Percentiles rank a stretch among this genome's conserved stretches.
These are phyloP conservation scores for Poicephalus meyeri DNA, from an alignment of 2,113 vertebrate species.

Conservation along the genomic window DNA sequence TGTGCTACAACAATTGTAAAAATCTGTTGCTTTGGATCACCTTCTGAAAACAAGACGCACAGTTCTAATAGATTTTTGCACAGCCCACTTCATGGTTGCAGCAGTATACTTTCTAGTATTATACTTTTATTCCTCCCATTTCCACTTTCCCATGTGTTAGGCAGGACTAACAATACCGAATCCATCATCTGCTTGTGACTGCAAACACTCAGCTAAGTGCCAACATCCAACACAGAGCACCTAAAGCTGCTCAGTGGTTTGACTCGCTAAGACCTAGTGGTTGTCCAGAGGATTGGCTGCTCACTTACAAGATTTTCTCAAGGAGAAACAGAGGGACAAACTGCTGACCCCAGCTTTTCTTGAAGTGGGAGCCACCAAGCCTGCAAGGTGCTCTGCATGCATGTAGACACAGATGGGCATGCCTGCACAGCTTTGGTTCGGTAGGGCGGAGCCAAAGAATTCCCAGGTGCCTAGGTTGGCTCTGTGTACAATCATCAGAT, in stretches of 20 bases:
- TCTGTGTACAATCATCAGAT: not conserved
- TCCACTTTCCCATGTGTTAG: not conserved
- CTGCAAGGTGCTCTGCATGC: not conserved
- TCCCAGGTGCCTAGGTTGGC: not conserved
- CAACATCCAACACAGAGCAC: not conserved
- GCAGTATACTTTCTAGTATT: not conserved
- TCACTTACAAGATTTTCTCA: not conserved
- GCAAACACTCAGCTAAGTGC: not conserved
- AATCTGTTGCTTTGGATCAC: not conserved
- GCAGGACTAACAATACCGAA: too few species aligned
- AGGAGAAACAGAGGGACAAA: not conserved
- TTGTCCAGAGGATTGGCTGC: not conserved
- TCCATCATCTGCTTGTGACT: not conserved
- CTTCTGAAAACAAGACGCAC: not conserved
- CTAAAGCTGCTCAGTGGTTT: not conserved
- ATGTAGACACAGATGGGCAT: fast-evolving
- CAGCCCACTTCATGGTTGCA: not conserved
- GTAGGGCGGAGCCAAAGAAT: not conserved
- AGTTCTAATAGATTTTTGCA: not conserved
- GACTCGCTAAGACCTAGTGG: fast-evolving
- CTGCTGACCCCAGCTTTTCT: not conserved
- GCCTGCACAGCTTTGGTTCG: not conserved
- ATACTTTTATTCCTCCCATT: not conserved
- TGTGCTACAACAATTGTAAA: not conserved
- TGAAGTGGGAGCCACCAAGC: not conserved